Conservation (phyloP, 1,140 invertebrate species). For the Dendrolimus punctatus region DNA sequence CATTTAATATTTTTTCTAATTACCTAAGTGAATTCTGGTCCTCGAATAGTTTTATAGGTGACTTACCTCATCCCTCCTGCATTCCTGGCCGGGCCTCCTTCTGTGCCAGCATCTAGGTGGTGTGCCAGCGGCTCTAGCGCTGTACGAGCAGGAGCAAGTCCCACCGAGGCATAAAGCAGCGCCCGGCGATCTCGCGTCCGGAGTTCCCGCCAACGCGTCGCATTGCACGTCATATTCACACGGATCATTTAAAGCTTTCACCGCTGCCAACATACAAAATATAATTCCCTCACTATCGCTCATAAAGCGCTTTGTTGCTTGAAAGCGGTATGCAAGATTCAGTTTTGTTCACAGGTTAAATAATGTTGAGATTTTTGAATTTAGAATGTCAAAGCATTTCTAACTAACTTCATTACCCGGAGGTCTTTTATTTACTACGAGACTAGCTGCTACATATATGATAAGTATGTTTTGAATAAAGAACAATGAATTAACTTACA, state of each 20-base stretch:
- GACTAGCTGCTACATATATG: too few relatives aligned
- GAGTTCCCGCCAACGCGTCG: slow-evolving; percentile 32
- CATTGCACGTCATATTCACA: slow-evolving; percentile 62
- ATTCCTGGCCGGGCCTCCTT: slow-evolving; percentile 50
- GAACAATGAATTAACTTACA: slow-evolving; percentile 25
- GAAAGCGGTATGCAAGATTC: too few relatives aligned
- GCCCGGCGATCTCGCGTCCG: slow-evolving; percentile 32
- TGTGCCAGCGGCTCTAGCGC: slow-evolving; percentile 33
- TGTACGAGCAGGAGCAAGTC: slow-evolving; percentile 41
- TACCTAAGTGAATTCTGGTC: neutral
- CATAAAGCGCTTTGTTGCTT: too few relatives aligned
- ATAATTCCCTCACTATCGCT: neutral
- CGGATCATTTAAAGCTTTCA: slow-evolving; percentile 38
- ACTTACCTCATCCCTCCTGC: slow-evolving; percentile 44
- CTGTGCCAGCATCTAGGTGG: slow-evolving; percentile 46
- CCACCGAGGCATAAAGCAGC: slow-evolving; percentile 49
- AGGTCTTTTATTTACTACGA: too few relatives aligned
- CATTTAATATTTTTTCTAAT: too few relatives aligned
- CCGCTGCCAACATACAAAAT: slow-evolving; percentile 25
- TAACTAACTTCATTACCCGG: too few relatives aligned
- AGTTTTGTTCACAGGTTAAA: too few relatives aligned
- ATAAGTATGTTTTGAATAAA: too few relatives aligned
- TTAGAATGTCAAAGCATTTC: too few relatives aligned
- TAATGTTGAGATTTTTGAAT: too few relatives aligned
- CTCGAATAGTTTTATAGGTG: neutral